Evolutionary conservation across 2,797 vertebrate genomes (phyloP).

Genomic region (Synanceia verrucosa): DNA sequence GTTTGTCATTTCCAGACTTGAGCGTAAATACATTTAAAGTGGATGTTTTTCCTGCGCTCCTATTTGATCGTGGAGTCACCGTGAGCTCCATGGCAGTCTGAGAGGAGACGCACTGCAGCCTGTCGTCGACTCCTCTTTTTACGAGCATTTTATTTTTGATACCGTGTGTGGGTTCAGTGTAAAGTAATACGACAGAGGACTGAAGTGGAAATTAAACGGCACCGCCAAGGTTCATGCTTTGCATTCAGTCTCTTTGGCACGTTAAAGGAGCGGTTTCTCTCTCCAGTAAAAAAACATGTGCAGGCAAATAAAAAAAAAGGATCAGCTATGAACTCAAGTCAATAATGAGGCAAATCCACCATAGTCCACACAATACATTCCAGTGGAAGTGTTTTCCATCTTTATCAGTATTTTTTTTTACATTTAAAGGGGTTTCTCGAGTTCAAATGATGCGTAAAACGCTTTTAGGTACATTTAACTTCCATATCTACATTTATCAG

Average conservation of each 20-base stretch:
- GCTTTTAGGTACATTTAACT: conserved; percentile 2
- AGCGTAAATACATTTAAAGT: conserved; percentile 73
- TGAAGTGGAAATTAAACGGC: conserved; percentile 45
- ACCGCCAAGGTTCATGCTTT: conserved; percentile 8
- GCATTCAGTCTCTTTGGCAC: conserved; percentile 12
- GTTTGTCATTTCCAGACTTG: conserved; percentile 68
- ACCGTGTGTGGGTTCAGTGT: conserved; percentile 25
- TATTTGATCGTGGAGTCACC: conserved; percentile 58
- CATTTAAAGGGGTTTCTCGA: conserved; percentile 6
- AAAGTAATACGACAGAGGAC: conserved; percentile 42
- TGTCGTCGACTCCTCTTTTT: conserved; percentile 48
- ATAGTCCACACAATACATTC: conserved; percentile 26
- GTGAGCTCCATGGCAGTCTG: conserved; percentile 5
- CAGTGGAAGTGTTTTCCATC: not conserved
- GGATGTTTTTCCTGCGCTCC: conserved; percentile 49
- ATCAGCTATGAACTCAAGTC: conserved; percentile 7
- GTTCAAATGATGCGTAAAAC: conserved; percentile 23
- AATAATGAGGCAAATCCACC: conserved; percentile 23
- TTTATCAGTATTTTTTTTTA: conserved; percentile 6
- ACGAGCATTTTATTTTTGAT: conserved; percentile 52
- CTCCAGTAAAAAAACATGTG: conserved; percentile 5
- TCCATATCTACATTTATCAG: conserved; percentile 27
- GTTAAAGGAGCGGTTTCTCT: conserved; percentile 12
- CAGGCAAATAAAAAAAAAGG: conserved; percentile 23
- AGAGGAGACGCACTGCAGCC: conserved; percentile 43